Conservation (phyloP, 2,888 invertebrate genomes). For the Platycnemis pennipes region DNA sequence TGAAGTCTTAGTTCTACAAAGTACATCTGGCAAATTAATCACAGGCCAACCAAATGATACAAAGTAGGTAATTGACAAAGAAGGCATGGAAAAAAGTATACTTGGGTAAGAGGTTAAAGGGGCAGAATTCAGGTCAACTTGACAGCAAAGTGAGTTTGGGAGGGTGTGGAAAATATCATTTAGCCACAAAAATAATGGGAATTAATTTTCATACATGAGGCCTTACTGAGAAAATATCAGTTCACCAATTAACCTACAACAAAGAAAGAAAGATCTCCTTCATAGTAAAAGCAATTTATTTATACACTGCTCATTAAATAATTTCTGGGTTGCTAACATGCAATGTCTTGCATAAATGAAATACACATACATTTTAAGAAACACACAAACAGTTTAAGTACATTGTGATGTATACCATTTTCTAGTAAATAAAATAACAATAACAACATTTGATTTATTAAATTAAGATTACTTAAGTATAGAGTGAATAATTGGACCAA, state of each 20-base stretch:
- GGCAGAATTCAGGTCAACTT: too few species aligned
- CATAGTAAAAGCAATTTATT: constrained; percentile 35
- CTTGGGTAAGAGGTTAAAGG: too few species aligned
- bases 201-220: too few species aligned
- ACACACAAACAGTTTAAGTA: constrained; percentile 47
- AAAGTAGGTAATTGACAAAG: too few species aligned
- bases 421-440: constrained; percentile 53
- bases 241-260: neutral
- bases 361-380: constrained; percentile 42
- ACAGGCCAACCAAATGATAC: too few species aligned
- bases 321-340: constrained; percentile 54
- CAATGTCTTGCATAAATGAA: constrained; percentile 50
- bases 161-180: too few species aligned
- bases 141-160: too few species aligned
- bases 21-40: too few species aligned
- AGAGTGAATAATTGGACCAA: constrained; percentile 31
- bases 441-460: constrained; percentile 40
- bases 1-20: too few species aligned
- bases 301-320: constrained; percentile 59
- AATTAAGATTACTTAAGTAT: constrained; percentile 33
- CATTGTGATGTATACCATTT: constrained; percentile 53
- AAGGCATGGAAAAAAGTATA: too few species aligned
- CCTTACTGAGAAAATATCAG: too few species aligned
- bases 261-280: neutral
- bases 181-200: too few species aligned